Evolutionary conservation across 1,140 invertebrate species (phyloP), one percentile per base, ranked within the genome.

Genomic region (Saccostrea glomerata): DNA sequence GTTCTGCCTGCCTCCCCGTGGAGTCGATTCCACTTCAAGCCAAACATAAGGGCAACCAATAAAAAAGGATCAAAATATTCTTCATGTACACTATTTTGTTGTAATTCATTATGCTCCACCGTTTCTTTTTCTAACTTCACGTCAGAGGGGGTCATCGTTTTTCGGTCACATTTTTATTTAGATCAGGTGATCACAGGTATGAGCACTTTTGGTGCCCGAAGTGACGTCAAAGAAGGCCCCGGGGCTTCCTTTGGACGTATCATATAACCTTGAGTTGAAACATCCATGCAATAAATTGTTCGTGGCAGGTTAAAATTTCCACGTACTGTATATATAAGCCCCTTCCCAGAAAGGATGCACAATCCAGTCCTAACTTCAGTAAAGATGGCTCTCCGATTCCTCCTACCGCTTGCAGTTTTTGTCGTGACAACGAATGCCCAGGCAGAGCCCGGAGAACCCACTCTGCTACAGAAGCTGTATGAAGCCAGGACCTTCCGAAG

Each of bases 241-340:
- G 0, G 25, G 30, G 70, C 25, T 12, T 77, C 36, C 11, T 9
- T 36, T 77, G 25, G 70, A 77, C 70, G 70, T 25, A 77, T 77
- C 70, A 77, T 77, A 77, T 30, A 25, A 77, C 30, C 23, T 36
- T 63, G 30, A 77, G 60, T 25, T 77, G 23, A 36, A 36, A 15
- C 30, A 77, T 30, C 70, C 70, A 36, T 36, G 30, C 30, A 77
- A 77, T 77, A 40, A 77, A 63, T 63, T 63, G 58, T 63, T 20
- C 58, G n/a, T 63, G 58, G 58, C 13, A 63, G 17, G n/a, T 63
- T 6, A 63, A 63, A 63, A 7, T 17, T 36, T 17, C 15, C 15
- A 2, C n/a, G 58, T 63, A 63, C 58, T 20, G 47, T 47, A 20
- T 63, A 63, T 63, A 63, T 60, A 63, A 63, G 3, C 15, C 58